Conservation (phyloP, 2,888 invertebrate genomes). For the Tuberolachnus salignus region DNA sequence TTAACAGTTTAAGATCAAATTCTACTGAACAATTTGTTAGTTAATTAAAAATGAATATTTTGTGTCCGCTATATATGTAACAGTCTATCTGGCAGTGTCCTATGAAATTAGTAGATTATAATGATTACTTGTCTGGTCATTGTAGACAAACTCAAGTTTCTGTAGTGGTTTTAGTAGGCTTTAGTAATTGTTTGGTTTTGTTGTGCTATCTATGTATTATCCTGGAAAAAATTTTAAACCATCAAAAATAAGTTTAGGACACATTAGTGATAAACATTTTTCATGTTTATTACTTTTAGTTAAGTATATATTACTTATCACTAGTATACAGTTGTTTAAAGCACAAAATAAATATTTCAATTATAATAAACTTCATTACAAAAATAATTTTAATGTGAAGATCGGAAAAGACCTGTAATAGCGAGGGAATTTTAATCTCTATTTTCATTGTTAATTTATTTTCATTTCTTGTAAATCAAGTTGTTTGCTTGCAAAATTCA, state of each 20-base stretch:
- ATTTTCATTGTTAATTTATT: too few relatives aligned
- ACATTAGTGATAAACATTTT: slow-evolving; percentile 20
- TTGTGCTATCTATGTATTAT: slow-evolving; percentile 48
- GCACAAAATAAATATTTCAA: background rate
- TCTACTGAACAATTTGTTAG: slow-evolving; percentile 42
- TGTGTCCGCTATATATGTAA: slow-evolving; percentile 41
- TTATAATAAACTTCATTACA: too few relatives aligned
- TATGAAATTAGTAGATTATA: slow-evolving; percentile 50
- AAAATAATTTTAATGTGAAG: too few relatives aligned
- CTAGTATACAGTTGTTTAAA: slow-evolving; percentile 26
- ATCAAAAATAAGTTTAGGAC: background rate
- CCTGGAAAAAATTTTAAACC: slow-evolving; percentile 51
- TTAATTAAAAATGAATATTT: slow-evolving; percentile 46
- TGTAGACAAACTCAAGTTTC: slow-evolving; percentile 50
- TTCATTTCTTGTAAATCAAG: background rate
- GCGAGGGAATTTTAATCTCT: too few relatives aligned
- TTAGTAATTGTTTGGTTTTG: slow-evolving; percentile 47
- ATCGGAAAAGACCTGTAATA: too few relatives aligned
- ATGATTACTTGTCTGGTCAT: slow-evolving; percentile 48
- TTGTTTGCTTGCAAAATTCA: too few relatives aligned
- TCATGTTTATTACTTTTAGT: too few relatives aligned
- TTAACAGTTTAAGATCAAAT: slow-evolving; percentile 15
- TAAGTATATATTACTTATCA: too few relatives aligned
- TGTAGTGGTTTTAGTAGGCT: slow-evolving; percentile 49
- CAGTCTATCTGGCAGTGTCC: slow-evolving; percentile 47